Percentiles rank a stretch among this genome's conserved stretches.
These are phyloP conservation scores for Urocolius indicus DNA, from an alignment of 2,113 vertebrate species.

Conservation along the genomic window DNA sequence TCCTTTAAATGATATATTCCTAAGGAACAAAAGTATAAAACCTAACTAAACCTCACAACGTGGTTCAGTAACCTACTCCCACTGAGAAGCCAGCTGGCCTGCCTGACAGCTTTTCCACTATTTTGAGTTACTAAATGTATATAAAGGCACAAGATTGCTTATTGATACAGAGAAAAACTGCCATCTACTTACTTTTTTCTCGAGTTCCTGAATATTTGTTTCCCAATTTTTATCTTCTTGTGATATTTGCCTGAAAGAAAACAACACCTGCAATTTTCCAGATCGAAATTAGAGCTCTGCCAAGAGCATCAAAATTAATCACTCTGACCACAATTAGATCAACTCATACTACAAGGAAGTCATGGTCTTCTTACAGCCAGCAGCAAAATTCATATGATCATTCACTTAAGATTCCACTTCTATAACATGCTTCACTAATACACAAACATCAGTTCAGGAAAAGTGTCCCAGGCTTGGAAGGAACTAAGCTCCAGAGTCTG, in stretches of 20 bases:
- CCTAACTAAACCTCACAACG: not conserved
- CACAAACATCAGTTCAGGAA: not conserved
- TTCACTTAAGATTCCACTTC: not conserved
- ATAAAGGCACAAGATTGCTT: not conserved
- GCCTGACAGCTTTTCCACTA: not conserved
- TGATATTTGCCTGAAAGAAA: conserved; percentile 90
- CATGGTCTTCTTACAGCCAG: accelerated
- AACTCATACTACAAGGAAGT: not conserved
- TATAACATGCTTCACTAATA: not conserved
- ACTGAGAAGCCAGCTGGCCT: not conserved
- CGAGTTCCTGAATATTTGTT: conserved; percentile 93
- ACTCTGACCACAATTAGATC: not conserved
- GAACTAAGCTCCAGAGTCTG: not conserved
- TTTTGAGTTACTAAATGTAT: not conserved
- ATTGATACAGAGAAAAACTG: not conserved
- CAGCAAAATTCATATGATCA: not conserved
- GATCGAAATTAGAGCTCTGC: not conserved
- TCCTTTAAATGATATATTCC: not conserved
- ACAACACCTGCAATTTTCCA: conserved; percentile 9
- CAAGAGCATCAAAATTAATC: not conserved
- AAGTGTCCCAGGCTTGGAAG: not conserved
- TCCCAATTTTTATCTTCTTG: conserved; percentile 99
- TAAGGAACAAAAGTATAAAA: not conserved
- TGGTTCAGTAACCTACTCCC: not conserved
- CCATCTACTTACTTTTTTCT: conserved; percentile 87